Conservation (phyloP, 2,888 invertebrate species). For the Drosophila antonietae region DNA sequence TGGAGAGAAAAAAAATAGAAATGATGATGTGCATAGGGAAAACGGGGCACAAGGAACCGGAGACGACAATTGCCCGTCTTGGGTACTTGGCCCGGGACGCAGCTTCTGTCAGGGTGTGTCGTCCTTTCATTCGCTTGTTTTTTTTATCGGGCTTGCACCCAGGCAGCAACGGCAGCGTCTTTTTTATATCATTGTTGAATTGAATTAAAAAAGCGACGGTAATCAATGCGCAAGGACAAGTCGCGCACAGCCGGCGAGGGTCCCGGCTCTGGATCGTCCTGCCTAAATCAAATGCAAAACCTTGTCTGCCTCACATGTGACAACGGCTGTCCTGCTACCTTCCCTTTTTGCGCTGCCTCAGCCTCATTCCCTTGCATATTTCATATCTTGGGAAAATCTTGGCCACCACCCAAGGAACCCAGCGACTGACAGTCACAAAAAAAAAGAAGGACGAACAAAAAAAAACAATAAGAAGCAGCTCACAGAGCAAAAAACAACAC, state of each 20-base stretch:
- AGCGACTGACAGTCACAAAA: conserved; percentile 54
- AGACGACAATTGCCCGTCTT: conserved; percentile 73
- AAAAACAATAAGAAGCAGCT: conserved; percentile 66
- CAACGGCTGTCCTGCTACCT: conserved; percentile 52
- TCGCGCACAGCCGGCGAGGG: conserved; percentile 61
- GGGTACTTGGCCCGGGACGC: conserved; percentile 27
- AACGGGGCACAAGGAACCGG: conserved; percentile 42
- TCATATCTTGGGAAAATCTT: conserved; percentile 84
- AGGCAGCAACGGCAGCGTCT: conserved; percentile 10
- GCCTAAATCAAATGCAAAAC: conserved; percentile 68
- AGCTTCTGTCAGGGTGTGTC: conserved; percentile 48
- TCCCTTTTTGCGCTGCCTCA: conserved; percentile 8
- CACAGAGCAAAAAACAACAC: conserved; percentile 49
- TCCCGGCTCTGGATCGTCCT: conserved; percentile 44
- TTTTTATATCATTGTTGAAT: conserved; percentile 72
- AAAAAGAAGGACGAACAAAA: conserved; percentile 38
- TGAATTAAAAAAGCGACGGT: conserved; percentile 79
- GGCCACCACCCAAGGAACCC: conserved; percentile 75
- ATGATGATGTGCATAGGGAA: conserved; percentile 29
- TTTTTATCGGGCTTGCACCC: conserved; percentile 43
- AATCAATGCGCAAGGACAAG: conserved; percentile 74
- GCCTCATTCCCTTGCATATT: conserved; percentile 47
- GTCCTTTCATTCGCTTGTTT: conserved; percentile 34
- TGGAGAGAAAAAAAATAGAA: conserved; percentile 34
- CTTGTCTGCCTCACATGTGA: conserved; percentile 75